Base-by-base conservation (phyloP, 2,113 vertebrate genomes). In the Acanthochromis polyacanthus region DNA sequence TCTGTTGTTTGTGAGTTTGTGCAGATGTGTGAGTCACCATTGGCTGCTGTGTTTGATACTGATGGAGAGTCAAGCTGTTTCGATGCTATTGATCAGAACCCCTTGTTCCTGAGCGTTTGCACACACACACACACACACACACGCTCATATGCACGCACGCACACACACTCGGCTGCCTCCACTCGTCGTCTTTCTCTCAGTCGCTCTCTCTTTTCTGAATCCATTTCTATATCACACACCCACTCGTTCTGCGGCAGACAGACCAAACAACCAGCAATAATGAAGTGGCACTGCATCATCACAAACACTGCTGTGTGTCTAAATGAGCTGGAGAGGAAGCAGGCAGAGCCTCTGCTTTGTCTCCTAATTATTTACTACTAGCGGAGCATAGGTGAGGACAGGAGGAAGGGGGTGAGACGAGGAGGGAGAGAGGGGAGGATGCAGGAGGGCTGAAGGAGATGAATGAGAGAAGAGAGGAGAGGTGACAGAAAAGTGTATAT, bases 271-370 rank as follows among this genome's bases (percentile, higher is more conserved):
- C 71, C 70, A 78, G 48, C 83, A 78, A 63, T 90, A 87, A 91
- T 90, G 82, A 89, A 93, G 88, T 89, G 82, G 78, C 82, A 80
- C 82, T 82, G 88, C 88, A 85, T 90, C 83, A 91, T 91, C 78
- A 78, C 85, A 90, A 83, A 89, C 80, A 87, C 78, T 76, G 75
- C 82, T 81, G 82, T 82, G 85, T 79, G 78, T 84, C 83, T 83
- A 89, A 89, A 89, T 89, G 78, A 89, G 84, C 77, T 69, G 66
- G 78, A 79, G 77, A 90, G 81, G 81, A 86, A 88, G 77, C 62
- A 60, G 40, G 50, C 78, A 50, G 71, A 12, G 43, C 74, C 80
- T 82, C 75, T 69, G 74, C 81, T 87, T 75, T 84, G 84, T 77
- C 75, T 87, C 81, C 88, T 89, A 88, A 92, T 90, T 87, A 91